A percentile compares a stretch with the other conserved stretches of the same genome.
These are phyloP conservation scores for Hedychridium roseum DNA, from an alignment of 2,888 invertebrate species.

Conservation along the genomic window DNA sequence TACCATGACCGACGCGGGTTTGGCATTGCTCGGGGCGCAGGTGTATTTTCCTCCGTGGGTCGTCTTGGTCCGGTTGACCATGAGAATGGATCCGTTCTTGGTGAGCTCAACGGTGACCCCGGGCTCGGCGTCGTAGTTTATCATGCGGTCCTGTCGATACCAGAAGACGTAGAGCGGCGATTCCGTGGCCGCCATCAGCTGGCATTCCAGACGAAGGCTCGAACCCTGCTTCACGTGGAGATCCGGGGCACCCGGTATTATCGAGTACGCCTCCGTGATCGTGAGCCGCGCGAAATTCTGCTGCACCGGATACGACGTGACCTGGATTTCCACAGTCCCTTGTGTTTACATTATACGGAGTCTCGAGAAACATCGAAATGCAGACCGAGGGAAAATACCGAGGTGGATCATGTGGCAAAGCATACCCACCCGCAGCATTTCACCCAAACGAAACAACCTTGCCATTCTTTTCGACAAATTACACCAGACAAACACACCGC, in stretches of 20 bases:
- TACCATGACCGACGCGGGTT: conserved; percentile 53
- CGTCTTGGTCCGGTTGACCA: conserved; percentile 55
- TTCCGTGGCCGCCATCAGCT: conserved; percentile 56
- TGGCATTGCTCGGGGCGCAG: conserved; percentile 57
- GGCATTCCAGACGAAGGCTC: conserved; percentile 57
- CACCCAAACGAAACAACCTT: too few species aligned
- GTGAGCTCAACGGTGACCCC: conserved; percentile 58
- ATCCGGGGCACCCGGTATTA: conserved; percentile 59
- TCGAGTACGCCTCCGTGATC: conserved; percentile 58
- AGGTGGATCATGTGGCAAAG: too few species aligned
- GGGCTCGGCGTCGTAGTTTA: conserved; percentile 60
- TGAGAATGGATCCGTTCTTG: conserved; percentile 53
- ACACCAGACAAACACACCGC: too few species aligned
- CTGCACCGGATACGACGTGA: conserved; percentile 56
- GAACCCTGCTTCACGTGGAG: conserved; percentile 60
- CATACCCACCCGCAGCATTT: too few species aligned
- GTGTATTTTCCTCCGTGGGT: conserved; percentile 59
- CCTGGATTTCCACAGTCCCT: too few species aligned
- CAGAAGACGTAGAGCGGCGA: conserved; percentile 58
- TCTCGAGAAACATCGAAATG: too few species aligned
- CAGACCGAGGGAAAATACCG: too few species aligned
- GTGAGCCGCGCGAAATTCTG: conserved; percentile 51
- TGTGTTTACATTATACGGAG: too few species aligned
- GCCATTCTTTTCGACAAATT: too few species aligned
- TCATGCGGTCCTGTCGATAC: conserved; percentile 60